Conservation (phyloP, 2,888 invertebrate species). For the Lycia hirtaria region DNA sequence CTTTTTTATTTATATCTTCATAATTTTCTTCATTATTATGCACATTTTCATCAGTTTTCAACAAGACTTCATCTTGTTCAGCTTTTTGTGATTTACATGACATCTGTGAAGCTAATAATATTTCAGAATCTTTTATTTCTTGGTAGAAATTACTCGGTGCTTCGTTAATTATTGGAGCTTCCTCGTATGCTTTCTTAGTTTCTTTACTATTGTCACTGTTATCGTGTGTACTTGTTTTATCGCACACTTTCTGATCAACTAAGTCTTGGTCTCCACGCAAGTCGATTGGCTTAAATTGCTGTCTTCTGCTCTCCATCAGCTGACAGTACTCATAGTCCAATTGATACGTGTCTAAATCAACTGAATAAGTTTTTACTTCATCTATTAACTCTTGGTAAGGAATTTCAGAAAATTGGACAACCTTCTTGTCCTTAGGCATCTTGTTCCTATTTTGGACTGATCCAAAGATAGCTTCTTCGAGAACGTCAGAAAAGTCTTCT, state of each 20-base stretch:
- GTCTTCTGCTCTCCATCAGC: constrained; percentile 47
- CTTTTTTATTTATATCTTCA: not conserved
- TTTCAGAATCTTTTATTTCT: constrained; percentile 51
- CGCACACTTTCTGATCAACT: not conserved
- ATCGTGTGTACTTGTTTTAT: not conserved
- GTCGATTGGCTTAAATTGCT: constrained; percentile 27
- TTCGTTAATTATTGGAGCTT: constrained; percentile 1
- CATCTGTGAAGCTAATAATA: constrained; percentile 35
- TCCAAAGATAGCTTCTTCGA: constrained; percentile 87
- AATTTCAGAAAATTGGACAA: constrained; percentile 46
- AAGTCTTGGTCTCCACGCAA: not conserved
- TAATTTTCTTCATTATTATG: not conserved
- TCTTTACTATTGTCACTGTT: not conserved
- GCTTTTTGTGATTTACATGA: not conserved
- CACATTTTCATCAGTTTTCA: not conserved
- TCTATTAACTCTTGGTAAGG: constrained; percentile 67
- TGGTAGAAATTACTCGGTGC: constrained; percentile 9
- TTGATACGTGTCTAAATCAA: constrained; percentile 63
- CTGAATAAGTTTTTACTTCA: constrained; percentile 70
- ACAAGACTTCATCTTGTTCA: not conserved
- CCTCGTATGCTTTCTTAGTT: not conserved
- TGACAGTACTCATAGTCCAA: constrained; percentile 67
- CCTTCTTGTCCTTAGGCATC: constrained; percentile 41
- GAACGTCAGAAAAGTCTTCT: constrained; percentile 52
- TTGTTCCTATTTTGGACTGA: constrained; percentile 85